These are phyloP conservation scores for Callyntrura guangdongensis DNA, from an alignment of 2,888 invertebrate species.

Conservation along the genomic window DNA sequence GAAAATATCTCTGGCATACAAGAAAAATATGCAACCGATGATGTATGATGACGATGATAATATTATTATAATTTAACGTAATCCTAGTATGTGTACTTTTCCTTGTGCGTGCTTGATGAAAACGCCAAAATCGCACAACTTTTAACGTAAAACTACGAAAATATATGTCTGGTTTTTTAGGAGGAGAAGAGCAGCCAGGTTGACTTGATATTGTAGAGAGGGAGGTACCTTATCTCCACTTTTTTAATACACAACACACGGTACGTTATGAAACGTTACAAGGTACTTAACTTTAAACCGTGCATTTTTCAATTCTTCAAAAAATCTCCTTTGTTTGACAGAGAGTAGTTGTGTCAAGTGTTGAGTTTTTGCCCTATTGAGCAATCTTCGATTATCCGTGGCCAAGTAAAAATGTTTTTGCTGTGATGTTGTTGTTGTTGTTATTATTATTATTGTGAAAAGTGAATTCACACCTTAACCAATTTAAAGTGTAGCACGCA, in stretches of 20 bases:
- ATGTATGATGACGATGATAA: conserved; percentile 32
- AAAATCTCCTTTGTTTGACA: conserved; percentile 9
- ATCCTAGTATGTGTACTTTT: neutral
- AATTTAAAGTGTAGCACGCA: conserved; percentile 22
- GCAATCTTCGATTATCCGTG: conserved; percentile 76
- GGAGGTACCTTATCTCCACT: neutral
- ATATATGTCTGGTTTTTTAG: conserved; percentile 7
- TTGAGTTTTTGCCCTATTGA: conserved; percentile 68
- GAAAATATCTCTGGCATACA: neutral
- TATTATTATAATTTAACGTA: neutral
- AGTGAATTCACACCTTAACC: conserved; percentile 28
- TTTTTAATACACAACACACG: no score
- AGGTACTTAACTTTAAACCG: conserved; percentile 8
- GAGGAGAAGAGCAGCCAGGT: conserved; percentile 6
- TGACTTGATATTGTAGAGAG: neutral
- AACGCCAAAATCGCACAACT: conserved; percentile 34
- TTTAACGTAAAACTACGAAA: conserved; percentile 10
- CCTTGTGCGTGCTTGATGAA: neutral
- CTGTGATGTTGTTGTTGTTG: conserved; percentile 18
- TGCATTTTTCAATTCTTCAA: conserved; percentile 34
- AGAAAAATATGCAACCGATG: conserved; percentile 41
- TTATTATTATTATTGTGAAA: conserved; percentile 48
- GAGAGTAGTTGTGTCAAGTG: conserved; percentile 39
- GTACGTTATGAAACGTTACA: neutral
- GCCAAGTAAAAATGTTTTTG: conserved; percentile 45